A percentile compares a stretch with the other conserved stretches of the same genome.
phyloP scores from a whole-genome alignment of 2,797 vertebrate species.

The Gadopsis marmoratus region DNA sequence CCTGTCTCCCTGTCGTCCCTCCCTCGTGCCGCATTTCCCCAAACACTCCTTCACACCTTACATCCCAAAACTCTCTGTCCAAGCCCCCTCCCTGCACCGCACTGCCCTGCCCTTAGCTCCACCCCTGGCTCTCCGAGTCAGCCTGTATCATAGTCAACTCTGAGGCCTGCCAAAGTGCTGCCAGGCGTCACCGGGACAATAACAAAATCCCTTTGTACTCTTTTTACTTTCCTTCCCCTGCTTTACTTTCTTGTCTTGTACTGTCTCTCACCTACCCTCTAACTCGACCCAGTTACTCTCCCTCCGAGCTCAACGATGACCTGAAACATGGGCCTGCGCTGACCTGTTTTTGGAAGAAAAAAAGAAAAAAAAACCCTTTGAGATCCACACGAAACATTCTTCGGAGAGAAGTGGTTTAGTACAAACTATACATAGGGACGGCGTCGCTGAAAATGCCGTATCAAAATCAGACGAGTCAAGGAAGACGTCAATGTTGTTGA shows the following conservation, averaged over 20 bases:
- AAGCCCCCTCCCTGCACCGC: conserved; percentile 25
- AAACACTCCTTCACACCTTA: conserved; percentile 39
- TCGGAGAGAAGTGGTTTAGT: conserved; percentile 69
- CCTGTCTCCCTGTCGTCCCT: conserved; percentile 54
- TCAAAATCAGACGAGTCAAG: conserved; percentile 67
- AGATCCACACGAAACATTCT: conserved; percentile 70
- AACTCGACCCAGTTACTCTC: conserved; percentile 54
- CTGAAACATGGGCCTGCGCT: conserved; percentile 66
- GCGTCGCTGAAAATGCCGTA: conserved; percentile 66
- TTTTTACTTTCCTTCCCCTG: conserved; percentile 57
- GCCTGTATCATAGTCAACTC: conserved; percentile 69
- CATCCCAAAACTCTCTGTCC: conserved; percentile 35
- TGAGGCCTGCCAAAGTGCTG: conserved; percentile 66
- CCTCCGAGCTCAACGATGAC: conserved; percentile 58
- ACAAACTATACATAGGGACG: conserved; percentile 78
- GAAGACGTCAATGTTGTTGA: conserved; percentile 64
- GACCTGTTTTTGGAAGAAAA: conserved; percentile 68
- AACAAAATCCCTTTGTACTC: conserved; percentile 72
- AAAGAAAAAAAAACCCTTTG: conserved; percentile 46
- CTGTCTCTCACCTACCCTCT: conserved; percentile 47
- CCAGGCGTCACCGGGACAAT: conserved; percentile 78
- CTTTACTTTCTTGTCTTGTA: conserved; percentile 49
- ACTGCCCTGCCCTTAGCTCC: conserved; percentile 42
- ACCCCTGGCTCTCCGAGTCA: conserved; percentile 61
- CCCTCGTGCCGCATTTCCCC: conserved; percentile 12